These are phyloP conservation scores for Oxyteleia sp. DNA, from an alignment of 2,888 invertebrate genomes.

Conservation along the genomic window DNA sequence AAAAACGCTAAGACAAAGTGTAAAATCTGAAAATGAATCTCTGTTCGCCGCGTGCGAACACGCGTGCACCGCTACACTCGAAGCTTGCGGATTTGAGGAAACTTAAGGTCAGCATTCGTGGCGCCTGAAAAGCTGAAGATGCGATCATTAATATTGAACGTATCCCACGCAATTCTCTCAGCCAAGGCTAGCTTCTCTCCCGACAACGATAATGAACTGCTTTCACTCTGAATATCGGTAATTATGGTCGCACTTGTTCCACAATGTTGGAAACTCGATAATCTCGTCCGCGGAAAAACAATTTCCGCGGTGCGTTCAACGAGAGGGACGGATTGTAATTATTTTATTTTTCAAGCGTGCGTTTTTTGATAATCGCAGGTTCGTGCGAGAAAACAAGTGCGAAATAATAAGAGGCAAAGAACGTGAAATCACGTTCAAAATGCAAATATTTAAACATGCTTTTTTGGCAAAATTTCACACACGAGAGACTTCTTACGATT, in stretches of 20 bases:
- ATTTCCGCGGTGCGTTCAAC: constrained; percentile 12
- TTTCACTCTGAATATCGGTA: constrained; percentile 74
- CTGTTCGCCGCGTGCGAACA: constrained; percentile 77
- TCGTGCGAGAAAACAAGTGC: too few relatives aligned
- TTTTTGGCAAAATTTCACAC: too few relatives aligned
- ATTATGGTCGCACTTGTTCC: constrained; percentile 47
- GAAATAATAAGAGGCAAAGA: too few relatives aligned
- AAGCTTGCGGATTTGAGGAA: constrained; percentile 41
- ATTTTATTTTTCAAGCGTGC: neutral
- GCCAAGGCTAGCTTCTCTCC: constrained; percentile 45
- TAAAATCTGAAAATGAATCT: constrained; percentile 66
- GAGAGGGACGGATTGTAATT: neutral
- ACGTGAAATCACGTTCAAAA: too few relatives aligned
- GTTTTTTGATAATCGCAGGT: constrained; percentile 14
- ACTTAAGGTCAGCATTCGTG: constrained; percentile 61
- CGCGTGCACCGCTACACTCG: constrained; percentile 42
- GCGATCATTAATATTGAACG: constrained; percentile 69
- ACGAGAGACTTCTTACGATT: too few relatives aligned
- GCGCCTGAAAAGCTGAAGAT: constrained; percentile 46
- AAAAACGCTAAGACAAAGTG: constrained; percentile 49
- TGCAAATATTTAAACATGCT: too few relatives aligned
- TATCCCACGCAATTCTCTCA: constrained; percentile 71
- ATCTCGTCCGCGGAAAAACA: constrained; percentile 13
- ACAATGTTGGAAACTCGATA: constrained; percentile 55
- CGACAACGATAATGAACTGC: constrained; percentile 72